These are phyloP conservation scores for Puntigrus tetrazona DNA, from an alignment of 2,113 vertebrate species.

Conservation along the genomic window DNA sequence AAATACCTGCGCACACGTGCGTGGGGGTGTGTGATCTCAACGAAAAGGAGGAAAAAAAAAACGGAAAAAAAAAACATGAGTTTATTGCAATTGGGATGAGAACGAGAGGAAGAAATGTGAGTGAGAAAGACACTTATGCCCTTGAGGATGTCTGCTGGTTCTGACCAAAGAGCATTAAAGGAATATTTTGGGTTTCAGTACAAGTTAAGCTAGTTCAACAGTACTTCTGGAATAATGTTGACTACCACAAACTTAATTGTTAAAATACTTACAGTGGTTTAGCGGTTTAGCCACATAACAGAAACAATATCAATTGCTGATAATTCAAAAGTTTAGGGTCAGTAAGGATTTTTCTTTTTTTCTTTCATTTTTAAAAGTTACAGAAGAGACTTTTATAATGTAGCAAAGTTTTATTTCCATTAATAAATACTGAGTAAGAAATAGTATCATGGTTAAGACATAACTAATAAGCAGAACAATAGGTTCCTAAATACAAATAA, in stretches of 20 bases:
- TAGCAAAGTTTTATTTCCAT: no score
- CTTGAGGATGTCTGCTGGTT: slow-evolving; percentile 34
- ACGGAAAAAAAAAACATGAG: slow-evolving; percentile 49
- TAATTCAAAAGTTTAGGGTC: not conserved
- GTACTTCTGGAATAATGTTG: not conserved
- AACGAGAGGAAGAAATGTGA: slow-evolving; percentile 56
- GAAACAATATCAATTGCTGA: not conserved
- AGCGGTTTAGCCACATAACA: not conserved
- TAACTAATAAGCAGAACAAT: not conserved
- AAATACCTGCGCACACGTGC: slow-evolving; percentile 71
- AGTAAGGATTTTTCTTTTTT: not conserved
- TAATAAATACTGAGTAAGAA: not conserved
- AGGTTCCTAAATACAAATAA: no score
- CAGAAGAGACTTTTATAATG: no score
- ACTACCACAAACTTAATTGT: not conserved
- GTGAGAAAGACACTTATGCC: slow-evolving; percentile 61
- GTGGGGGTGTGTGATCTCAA: slow-evolving; percentile 41
- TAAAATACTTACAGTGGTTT: not conserved
- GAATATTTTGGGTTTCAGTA: not conserved
- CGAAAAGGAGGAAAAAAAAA: slow-evolving; percentile 44
- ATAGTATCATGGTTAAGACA: not conserved
- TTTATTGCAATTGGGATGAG: slow-evolving; percentile 40
- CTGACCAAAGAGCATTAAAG: not conserved
- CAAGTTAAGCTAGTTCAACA: not conserved
- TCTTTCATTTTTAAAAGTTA: not conserved